These are phyloP conservation scores for Clanis bilineata DNA, from an alignment of 2,888 invertebrate genomes.

Conservation along the genomic window DNA sequence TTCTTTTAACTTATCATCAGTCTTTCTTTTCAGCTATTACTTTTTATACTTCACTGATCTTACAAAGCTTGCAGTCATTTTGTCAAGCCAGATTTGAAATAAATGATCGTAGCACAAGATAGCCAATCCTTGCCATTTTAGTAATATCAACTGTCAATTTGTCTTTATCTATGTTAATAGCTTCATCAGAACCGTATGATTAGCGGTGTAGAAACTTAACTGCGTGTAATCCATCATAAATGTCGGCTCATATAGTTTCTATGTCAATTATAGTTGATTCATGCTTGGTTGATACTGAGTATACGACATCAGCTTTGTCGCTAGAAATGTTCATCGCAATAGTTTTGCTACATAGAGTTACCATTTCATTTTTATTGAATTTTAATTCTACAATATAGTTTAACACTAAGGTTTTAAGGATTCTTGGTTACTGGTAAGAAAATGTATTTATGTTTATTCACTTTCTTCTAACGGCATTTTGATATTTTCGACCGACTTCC, in stretches of 20 bases:
- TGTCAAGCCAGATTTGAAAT: too few species aligned
- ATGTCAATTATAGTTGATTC: background rate
- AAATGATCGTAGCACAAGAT: too few species aligned
- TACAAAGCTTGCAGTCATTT: background rate
- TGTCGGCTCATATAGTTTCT: background rate
- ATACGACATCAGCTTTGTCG: background rate
- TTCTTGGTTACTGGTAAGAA: too few species aligned
- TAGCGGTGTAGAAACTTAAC: background rate
- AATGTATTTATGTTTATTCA: too few species aligned
- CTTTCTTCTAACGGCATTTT: too few species aligned
- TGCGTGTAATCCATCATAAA: background rate
- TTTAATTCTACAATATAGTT: too few species aligned
- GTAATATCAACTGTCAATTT: background rate
- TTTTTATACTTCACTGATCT: background rate
- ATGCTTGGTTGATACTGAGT: background rate
- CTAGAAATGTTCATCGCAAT: background rate
- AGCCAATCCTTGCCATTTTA: too few species aligned
- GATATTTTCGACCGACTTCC: too few species aligned
- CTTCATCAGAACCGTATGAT: background rate
- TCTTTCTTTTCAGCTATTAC: background rate
- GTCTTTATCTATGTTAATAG: background rate
- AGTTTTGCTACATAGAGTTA: background rate
- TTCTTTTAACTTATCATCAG: background rate
- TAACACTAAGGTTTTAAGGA: too few species aligned
- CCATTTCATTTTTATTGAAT: too few species aligned